These are phyloP conservation scores for Phrixothrix hirtus DNA, from an alignment of 2,888 invertebrate genomes.

Conservation along the genomic window DNA sequence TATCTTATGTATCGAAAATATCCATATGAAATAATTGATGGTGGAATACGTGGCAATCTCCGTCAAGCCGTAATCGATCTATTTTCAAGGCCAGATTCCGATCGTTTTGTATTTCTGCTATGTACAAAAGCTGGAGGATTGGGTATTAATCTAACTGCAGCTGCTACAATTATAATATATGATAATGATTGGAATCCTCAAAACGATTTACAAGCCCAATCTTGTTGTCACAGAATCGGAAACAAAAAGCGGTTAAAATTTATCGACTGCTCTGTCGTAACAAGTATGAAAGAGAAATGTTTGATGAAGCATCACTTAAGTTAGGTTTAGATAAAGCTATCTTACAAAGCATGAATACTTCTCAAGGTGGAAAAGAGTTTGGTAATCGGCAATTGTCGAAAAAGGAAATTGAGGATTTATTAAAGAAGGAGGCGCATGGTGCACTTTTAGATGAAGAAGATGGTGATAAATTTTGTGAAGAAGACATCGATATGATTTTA, in stretches of 20 bases:
- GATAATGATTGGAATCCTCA: slow-evolving; percentile 10
- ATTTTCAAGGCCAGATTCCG: not conserved
- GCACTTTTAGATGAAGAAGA: slow-evolving; percentile 99
- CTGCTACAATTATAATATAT: not conserved
- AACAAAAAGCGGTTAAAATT: slow-evolving; percentile 98
- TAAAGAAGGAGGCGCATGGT: slow-evolving; percentile 97
- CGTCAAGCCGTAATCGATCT: slow-evolving; percentile 1
- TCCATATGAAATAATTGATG: slow-evolving; percentile 1
- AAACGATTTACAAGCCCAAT: slow-evolving; percentile 6
- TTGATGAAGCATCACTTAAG: slow-evolving; percentile 97
- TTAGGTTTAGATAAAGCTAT: slow-evolving; percentile 98
- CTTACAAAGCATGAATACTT: slow-evolving; percentile 94
- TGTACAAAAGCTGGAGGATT: slow-evolving; percentile 3
- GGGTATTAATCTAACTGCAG: slow-evolving; percentile 3
- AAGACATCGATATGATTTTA: slow-evolving; percentile 98
- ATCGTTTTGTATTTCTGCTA: slow-evolving; percentile 2
- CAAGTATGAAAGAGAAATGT: slow-evolving; percentile 91
- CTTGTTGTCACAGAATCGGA: slow-evolving; percentile 4
- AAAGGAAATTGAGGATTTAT: slow-evolving; percentile 95
- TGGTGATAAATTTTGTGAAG: slow-evolving; percentile 99
- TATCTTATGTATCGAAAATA: not conserved
- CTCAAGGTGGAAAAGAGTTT: slow-evolving; percentile 73
- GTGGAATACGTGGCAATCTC: not conserved
- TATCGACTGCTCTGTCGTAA: slow-evolving; percentile 70
- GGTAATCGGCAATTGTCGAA: slow-evolving; percentile 84